Evolutionary conservation across 2,888 invertebrate genomes (phyloP).

Genomic region (Lasioglossum malachurum): DNA sequence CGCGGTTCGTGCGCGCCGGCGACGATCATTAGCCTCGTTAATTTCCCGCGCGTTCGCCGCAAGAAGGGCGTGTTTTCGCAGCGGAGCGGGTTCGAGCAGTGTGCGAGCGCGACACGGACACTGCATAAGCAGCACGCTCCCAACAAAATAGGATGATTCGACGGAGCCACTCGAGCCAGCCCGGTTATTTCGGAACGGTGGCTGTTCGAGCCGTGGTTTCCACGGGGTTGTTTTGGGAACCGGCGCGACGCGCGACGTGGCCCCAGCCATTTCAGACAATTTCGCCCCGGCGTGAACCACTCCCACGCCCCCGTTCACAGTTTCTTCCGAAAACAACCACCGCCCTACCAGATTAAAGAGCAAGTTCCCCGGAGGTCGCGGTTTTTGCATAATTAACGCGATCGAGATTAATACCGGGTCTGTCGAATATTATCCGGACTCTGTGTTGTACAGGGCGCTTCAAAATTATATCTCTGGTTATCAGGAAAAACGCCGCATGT

Average conservation of each 20-base stretch:
- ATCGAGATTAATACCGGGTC: not conserved
- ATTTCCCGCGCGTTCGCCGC: slow-evolving; percentile 32
- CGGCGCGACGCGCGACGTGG: not conserved
- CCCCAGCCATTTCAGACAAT: slow-evolving; percentile 21
- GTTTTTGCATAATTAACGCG: slow-evolving; percentile 10
- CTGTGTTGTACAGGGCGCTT: not conserved
- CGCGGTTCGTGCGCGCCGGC: not conserved
- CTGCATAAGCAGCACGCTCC: slow-evolving; percentile 8
- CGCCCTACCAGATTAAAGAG: not conserved
- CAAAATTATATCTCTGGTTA: no score
- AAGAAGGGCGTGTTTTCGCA: slow-evolving; percentile 23
- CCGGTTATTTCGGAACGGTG: slow-evolving; percentile 39
- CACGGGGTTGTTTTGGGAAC: slow-evolving; percentile 35
- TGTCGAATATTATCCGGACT: not conserved
- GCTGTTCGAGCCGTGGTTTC: slow-evolving; percentile 31
- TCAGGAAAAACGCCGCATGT: no score
- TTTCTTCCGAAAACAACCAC: slow-evolving; percentile 41
- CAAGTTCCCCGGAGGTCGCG: not conserved
- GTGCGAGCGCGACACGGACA: not conserved
- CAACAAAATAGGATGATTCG: slow-evolving; percentile 52
- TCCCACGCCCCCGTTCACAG: slow-evolving; percentile 5
- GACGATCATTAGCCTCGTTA: slow-evolving; percentile 52
- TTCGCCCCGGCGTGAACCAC: slow-evolving; percentile 9
- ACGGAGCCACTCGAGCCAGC: slow-evolving; percentile 46
- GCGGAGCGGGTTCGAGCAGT: not conserved